Base-by-base conservation (phyloP, 2,797 vertebrate genomes). In the Myiotriccus ornatus region DNA sequence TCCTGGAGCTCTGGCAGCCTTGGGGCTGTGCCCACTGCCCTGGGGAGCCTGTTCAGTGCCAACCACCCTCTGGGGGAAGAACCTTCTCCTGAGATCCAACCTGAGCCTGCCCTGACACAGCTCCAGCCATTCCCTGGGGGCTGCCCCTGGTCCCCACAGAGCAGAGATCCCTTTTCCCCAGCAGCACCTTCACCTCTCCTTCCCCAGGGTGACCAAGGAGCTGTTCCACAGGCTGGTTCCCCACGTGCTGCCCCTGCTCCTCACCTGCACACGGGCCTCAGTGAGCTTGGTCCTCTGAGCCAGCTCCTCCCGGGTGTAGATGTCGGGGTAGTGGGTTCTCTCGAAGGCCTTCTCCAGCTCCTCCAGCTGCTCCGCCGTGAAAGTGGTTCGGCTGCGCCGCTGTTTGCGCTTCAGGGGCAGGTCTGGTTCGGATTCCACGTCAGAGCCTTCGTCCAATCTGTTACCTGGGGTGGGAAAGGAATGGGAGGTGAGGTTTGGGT, bases 331-430 rank as follows among this genome's bases (percentile, higher is more conserved):
- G 97, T 99, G 99, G 5, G 99, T 99, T 96, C 99, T 98, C 98
- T 99, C 99, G 0, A 99, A 99, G 56, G 99, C 99, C 87, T 99
- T 99, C 98, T 99, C 99, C 96, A 99, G 98, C 97, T 99, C 99
- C 95, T 99, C 99, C 97, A 99, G 98, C 98, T 99, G 99, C 97
- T 99, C 99, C 0, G 99, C 99, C 0, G 99, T 99, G 98, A 99
- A 99, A 11, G 99, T 99, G 94, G 99, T 99, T 79, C 99, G 98
- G 25, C 99, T 99, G n/a, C 99, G 99, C 14, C 99, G 98, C 93
- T 99, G 99, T 97, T 99, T 99, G 73, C 99, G 98, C 96, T 99
- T 99, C 97, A 99, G 95, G 1, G 99, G 99, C 90, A 99, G 98
- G 95, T 99, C 99, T 0, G 99, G 99, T 89, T 99, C 99, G 0